Conservation (phyloP, 2,888 invertebrate genomes). For the Leptinotarsa haldemani region DNA sequence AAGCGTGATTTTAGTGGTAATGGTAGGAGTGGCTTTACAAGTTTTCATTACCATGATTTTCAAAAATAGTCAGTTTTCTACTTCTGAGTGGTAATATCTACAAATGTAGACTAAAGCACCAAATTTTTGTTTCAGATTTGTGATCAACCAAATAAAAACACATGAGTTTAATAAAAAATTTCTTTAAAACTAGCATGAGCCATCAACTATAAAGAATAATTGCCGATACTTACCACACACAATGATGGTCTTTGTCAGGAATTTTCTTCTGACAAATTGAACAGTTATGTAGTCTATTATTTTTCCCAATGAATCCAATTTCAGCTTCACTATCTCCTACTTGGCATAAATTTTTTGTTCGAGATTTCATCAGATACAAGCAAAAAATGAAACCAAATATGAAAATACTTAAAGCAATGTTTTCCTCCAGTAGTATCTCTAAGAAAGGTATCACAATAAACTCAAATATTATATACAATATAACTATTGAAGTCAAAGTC, state of each 20-base stretch:
- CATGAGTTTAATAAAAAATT: too few species aligned
- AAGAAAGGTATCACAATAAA: conserved; percentile 76
- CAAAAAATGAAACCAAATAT: conserved; percentile 66
- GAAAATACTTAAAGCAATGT: conserved; percentile 69
- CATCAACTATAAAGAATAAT: neutral
- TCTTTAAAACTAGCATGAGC: too few species aligned
- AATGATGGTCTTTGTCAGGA: conserved; percentile 81
- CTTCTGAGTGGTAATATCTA: too few species aligned
- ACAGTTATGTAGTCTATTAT: conserved; percentile 81
- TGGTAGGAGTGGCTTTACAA: too few species aligned
- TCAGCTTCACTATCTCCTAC: conserved; percentile 62
- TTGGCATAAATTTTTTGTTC: conserved; percentile 51
- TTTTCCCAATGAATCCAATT: conserved; percentile 68
- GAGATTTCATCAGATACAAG: conserved; percentile 62
- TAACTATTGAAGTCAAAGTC: conserved; percentile 76
- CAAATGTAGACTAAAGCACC: too few species aligned
- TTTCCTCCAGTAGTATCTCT: conserved; percentile 78
- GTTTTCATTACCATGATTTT: too few species aligned
- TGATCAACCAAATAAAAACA: too few species aligned
- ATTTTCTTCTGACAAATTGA: conserved; percentile 85
- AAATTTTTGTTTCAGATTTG: too few species aligned
- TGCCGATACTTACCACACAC: conserved; percentile 75
- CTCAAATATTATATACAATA: conserved; percentile 78
- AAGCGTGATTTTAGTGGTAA: too few species aligned
- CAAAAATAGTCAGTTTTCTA: too few species aligned